Conservation (phyloP, 2,888 invertebrate genomes). For the Cantharis flavilabris region DNA sequence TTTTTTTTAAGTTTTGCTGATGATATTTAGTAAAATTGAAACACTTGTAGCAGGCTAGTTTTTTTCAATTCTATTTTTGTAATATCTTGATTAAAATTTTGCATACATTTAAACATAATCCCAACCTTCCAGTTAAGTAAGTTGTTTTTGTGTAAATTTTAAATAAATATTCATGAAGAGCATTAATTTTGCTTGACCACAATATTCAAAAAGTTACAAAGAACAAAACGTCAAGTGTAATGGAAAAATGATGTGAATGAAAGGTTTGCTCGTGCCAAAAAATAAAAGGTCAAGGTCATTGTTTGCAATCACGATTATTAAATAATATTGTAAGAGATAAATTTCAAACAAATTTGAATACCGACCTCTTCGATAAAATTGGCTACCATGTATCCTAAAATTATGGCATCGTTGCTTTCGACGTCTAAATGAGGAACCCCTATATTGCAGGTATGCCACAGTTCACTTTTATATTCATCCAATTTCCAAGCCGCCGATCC, state of each 20-base stretch:
- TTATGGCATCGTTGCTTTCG: slow-evolving; percentile 96
- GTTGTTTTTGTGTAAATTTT: background rate
- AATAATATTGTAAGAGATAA: background rate
- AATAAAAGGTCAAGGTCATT: background rate
- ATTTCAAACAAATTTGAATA: background rate
- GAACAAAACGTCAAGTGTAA: background rate
- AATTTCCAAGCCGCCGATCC: slow-evolving; percentile 95
- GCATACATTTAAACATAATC: background rate
- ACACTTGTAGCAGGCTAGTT: background rate
- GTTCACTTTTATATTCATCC: slow-evolving; percentile 91
- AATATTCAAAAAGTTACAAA: background rate
- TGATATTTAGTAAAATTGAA: background rate
- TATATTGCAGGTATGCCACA: slow-evolving; percentile 87
- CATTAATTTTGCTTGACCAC: background rate
- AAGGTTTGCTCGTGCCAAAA: background rate
- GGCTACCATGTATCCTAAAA: slow-evolving; percentile 94
- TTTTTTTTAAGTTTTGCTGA: background rate
- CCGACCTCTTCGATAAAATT: slow-evolving; percentile 86
- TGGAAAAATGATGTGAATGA: background rate
- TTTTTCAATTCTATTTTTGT: background rate
- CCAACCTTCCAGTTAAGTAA: background rate
- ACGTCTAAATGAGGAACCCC: slow-evolving; percentile 94
- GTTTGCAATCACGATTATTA: background rate
- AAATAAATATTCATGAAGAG: background rate
- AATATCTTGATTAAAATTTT: background rate